Evolutionary conservation across 1,140 invertebrate species (phyloP).

Genomic region (Caenorhabditis tropicalis): DNA sequence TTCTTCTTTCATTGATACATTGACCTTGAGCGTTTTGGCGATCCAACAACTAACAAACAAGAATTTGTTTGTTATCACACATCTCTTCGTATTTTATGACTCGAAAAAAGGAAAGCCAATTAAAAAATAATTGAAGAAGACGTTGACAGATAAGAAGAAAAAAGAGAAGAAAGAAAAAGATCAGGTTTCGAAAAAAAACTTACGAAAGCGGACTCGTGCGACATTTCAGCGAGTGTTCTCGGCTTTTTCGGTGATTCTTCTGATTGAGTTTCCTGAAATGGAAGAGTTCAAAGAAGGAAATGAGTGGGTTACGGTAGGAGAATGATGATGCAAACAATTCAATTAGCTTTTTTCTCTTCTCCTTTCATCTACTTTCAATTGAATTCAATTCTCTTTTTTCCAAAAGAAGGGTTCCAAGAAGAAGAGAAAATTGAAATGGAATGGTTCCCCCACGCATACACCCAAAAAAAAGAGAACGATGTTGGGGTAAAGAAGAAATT

Average conservation of each 20-base stretch:
- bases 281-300: neutral
- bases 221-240: conserved; percentile 36
- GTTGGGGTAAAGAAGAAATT: conserved; percentile 5
- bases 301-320: neutral
- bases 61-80: neutral
- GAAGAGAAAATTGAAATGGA: neutral
- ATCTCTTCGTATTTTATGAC: neutral
- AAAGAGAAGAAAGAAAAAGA: neutral
- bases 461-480: conserved; percentile 11
- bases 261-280: conserved; percentile 23
- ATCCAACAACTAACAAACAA: conserved; percentile 32
- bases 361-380: neutral
- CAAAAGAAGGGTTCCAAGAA: neutral
- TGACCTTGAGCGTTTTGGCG: neutral
- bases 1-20: neutral
- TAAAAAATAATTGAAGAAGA: neutral
- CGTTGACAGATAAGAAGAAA: conserved; percentile 7
- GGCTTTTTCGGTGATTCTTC: conserved; percentile 41
- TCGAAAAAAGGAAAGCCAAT: conserved; percentile 1
- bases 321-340: neutral
- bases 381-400: conserved; percentile 16
- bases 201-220: conserved; percentile 35
- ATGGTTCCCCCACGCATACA: no score
- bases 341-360: conserved; percentile 12
- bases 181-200: neutral